phyloP scores from a whole-genome alignment of 53 echinoderm and acorn worm species.

The Crossaster papposus region DNA sequence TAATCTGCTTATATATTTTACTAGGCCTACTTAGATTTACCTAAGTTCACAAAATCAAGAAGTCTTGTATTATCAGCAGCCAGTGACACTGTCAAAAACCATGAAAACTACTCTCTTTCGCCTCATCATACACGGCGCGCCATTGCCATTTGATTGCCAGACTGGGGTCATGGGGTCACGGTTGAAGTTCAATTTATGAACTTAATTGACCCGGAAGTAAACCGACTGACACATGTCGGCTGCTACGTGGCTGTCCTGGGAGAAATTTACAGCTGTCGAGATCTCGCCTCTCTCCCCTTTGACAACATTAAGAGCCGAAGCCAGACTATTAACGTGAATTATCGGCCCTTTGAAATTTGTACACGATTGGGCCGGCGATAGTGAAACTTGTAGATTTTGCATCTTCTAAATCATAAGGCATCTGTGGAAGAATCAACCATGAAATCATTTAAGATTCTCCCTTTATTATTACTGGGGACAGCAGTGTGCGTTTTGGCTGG shows the following conservation, averaged over 20 bases:
- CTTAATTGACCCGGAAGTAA: conserved; percentile 39
- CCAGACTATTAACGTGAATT: conserved; percentile 29
- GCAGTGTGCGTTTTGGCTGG: conserved; percentile 51
- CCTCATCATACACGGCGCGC: neutral
- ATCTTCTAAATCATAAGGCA: conserved; percentile 33
- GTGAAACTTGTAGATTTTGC: neutral
- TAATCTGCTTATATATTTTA: neutral
- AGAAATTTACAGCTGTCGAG: neutral
- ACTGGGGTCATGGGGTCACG: neutral
- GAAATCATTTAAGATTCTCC: conserved; percentile 4
- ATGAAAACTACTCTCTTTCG: neutral
- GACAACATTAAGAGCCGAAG: neutral
- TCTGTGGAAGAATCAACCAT: conserved; percentile 25
- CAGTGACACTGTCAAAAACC: neutral
- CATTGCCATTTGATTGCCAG: neutral
- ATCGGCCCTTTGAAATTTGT: neutral
- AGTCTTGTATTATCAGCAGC: neutral
- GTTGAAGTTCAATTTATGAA: conserved; percentile 21
- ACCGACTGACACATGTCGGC: conserved; percentile 14
- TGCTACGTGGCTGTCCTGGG: conserved; percentile 50
- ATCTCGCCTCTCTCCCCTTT: conserved; percentile 18
- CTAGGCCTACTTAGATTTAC: neutral
- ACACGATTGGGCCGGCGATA: conserved; percentile 4
- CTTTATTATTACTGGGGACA: conserved; percentile 41
- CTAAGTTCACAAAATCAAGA: neutral